Percentiles rank a stretch among this genome's conserved stretches.
Conservation (phyloP, 2,113 vertebrate species). For the Spilogale gracilis region DNA sequence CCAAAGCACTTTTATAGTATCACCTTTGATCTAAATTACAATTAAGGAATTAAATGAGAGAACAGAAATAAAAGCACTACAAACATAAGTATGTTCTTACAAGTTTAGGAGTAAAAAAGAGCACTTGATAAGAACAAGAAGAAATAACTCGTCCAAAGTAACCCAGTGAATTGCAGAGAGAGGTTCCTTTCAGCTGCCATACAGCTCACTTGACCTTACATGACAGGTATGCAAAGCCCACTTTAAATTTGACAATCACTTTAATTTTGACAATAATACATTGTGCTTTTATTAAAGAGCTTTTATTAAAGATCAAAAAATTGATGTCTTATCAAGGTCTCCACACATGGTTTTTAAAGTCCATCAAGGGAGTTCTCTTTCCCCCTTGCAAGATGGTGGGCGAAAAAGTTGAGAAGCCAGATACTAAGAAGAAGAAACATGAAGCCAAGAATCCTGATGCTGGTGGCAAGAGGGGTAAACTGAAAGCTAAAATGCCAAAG, state of each 20-base stretch:
- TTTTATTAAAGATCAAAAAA: slow-evolving; percentile 34
- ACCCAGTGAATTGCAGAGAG: background rate
- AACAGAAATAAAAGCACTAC: slow-evolving; percentile 54
- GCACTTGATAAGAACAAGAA: slow-evolving; percentile 25
- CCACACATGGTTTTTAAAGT: background rate
- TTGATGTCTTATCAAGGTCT: background rate
- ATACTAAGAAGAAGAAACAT: too few species aligned
- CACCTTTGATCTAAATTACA: slow-evolving; percentile 48
- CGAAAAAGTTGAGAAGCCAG: too few species aligned
- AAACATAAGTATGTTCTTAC: slow-evolving; percentile 46
- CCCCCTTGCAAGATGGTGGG: too few species aligned
- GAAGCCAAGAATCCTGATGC: too few species aligned
- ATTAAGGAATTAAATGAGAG: slow-evolving; percentile 48
- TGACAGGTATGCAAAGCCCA: background rate
- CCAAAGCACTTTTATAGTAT: slow-evolving; percentile 51
- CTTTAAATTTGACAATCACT: too few species aligned
- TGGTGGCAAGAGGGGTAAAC: too few species aligned
- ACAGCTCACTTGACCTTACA: background rate
- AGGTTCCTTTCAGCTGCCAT: background rate
- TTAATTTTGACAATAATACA: background rate
- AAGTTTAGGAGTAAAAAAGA: slow-evolving; percentile 42
- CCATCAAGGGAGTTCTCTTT: background rate
- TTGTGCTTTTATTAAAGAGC: background rate
- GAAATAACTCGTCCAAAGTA: background rate
- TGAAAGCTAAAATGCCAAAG: too few species aligned